Evolutionary conservation across 2,797 vertebrate species (phyloP), one percentile per base, ranked within the genome.

Genomic region (Fringilla coelebs): DNA sequence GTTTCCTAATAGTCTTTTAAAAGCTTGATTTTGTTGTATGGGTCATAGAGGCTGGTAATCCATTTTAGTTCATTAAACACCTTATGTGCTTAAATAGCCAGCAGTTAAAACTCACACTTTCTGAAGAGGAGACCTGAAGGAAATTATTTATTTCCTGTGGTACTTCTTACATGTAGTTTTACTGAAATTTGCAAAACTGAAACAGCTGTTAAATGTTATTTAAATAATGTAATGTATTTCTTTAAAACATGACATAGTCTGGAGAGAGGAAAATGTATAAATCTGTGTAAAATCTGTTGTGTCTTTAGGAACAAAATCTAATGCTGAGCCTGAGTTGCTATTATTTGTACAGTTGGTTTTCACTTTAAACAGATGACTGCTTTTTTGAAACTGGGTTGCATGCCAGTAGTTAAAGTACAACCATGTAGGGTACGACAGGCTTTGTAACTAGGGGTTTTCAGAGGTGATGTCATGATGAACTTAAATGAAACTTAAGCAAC

Each of bases 401-500:
- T 54, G 94, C 95, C 96, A 93, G 62, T 95, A 95, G 96, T 95
- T 97, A 68, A 96, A 98, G 91, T 93, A 97, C 95, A 95, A 55
- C 98, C 98, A 97, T 98, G 96, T 98, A 98, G 97, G 98, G 98
- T 98, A 97, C 95, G 70, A 79, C 32, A 55, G 83, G 80, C 81
- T 92, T 96, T 97, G 91, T 93, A 89, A 95, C 91, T 60, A 71
- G 61, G 75, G 96, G 66, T 86, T 78, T 97, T 97, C 92, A 74
- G 93, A 88, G 91, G 93, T 97, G 97, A 98, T 94, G 94, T 98
- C 96, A 97, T 91, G 95, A 94, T 94, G 96, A 96, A 97, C 83
- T 93, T 79, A 85, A 79, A 85, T 58, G 82, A 89, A 95, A 80
- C 66, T 77, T 65, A 52, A 92, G 54, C 88, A 57, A 70, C 61